Evolutionary conservation across 1,140 invertebrate species (phyloP), one percentile per base, ranked within the genome.

Genomic region (Saccostrea glomerata): DNA sequence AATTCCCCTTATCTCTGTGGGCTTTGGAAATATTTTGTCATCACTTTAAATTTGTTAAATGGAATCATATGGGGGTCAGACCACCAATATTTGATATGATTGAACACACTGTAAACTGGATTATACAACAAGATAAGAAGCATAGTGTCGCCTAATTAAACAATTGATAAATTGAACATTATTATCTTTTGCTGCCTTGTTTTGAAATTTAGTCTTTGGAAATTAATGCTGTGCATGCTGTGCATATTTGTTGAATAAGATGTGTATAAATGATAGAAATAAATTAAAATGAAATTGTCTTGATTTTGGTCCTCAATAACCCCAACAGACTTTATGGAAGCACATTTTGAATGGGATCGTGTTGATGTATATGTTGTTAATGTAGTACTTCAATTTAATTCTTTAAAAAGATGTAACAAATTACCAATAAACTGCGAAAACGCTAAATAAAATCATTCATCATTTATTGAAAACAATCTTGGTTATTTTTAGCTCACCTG

Each of bases 11-110:
- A 73, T 73, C 70, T 73, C 30, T 15, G 15, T 36, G 12, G 11
- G 70, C 70, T 73, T 25, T 73, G 13, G 70, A 73, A 73, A 73
- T 73, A 73, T 25, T 73, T 73, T 73, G 70, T 73, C 70, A 73
- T 73, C 70, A 73, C 70, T 25, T 73, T 73, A 73, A 47, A 47
- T 47, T 3, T 47, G 40, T 47, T 47, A 47, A 73, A 73, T 70
- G 70, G 70, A 73, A 73, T 73, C 70, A 73, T 73, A 36, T 30
- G 70, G 70, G 58, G 70, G 70, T 73, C 70, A 73, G 25, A 15
- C 70, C 23, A 5, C n/a, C 70, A 73, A 13, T 73, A 36, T 73
- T 73, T 25, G 70, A 30, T 73, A 73, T 25, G 23, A 73, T 73
- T 73, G 70, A 36, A 36, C 30, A 15, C 3, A 25, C 7, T 73